Base-by-base conservation (phyloP, 1,140 invertebrate genomes). In the Macrotrachela quadricornifera region DNA sequence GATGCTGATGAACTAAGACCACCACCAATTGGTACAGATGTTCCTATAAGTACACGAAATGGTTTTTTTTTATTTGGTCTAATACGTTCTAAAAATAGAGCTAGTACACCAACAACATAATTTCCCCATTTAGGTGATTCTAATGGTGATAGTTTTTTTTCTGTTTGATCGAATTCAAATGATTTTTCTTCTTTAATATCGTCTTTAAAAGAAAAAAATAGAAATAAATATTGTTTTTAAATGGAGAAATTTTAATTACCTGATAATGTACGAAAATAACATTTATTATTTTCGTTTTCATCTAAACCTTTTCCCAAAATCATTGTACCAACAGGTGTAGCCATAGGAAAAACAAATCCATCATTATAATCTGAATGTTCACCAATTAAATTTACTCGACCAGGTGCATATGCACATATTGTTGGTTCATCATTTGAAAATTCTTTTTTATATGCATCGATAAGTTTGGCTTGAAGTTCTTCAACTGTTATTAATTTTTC, bases 301-400 rank as follows among this genome's bases (percentile, higher is more conserved):
- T 30, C 21, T 30, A 30, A 30, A 4, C 3, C 21, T 12, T 30
- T 30, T 4, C 51, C 51, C 9, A 53, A 37, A 39, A 53, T 43
- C n/a, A 53, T 38, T 13, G 51, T 53, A 16, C 41, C 46, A 11
- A 53, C 16, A n/a, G 51, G 51, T 67, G 74, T 74, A 71, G 85
- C 86, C 80, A 88, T 86, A 9, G 86, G 86, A 58, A 91, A 74
- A 10, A 91, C 86, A 62, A 80, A 87, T 56, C 85, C 85, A 63
- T 85, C 82, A 60, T 88, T 90, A 62, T 92, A 92, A 68, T 92
- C 87, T 0, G 83, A 83, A 65, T 92, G 87, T 64, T 90, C 87
- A 6, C 87, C 87, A 57, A 92, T 90, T 43, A 91, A 73, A 73
- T 92, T 92, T 10, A 91, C 86, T 52, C 87, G 74, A 36, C 86